A percentile compares a stretch with the other conserved stretches of the same genome.
phyloP scores from a whole-genome alignment of 2,113 vertebrate genomes.

The Aphelocoma coerulescens region DNA sequence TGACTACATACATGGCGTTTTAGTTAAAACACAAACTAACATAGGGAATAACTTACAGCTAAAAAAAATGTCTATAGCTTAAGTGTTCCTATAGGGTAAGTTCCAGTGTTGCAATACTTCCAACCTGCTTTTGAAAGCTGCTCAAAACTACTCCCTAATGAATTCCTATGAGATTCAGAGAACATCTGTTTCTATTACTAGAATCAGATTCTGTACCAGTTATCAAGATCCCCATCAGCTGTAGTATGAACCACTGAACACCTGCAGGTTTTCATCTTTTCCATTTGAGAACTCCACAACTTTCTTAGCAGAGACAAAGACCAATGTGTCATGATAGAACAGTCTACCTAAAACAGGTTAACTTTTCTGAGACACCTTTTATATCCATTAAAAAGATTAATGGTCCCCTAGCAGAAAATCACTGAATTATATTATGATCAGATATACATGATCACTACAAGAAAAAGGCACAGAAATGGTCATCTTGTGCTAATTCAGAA shows the following conservation, averaged over 20 bases:
- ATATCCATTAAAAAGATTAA: not conserved
- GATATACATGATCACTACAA: not conserved
- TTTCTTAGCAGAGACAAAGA: not conserved
- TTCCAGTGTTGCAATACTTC: not conserved
- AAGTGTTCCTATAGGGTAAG: not conserved
- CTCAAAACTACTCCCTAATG: not conserved
- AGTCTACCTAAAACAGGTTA: not conserved
- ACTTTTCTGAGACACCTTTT: not conserved
- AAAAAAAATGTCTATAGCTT: not conserved
- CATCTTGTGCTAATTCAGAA: not conserved
- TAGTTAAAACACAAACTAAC: not conserved
- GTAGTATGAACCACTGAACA: not conserved
- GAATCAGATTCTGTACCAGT: not conserved
- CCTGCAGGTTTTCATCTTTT: not conserved
- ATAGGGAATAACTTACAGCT: not conserved
- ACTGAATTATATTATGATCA: not conserved
- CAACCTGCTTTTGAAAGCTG: not conserved
- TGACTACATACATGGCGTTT: not conserved
- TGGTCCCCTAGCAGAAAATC: not conserved
- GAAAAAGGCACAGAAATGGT: not conserved
- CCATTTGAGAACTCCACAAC: not conserved
- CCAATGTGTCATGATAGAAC: not conserved
- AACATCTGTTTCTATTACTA: not conserved
- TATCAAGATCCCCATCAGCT: not conserved
- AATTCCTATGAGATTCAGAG: not conserved